A percentile compares a stretch with the other conserved stretches of the same genome.
These are phyloP conservation scores for Callitettix versicolor DNA, from an alignment of 1,140 invertebrate genomes.

Conservation along the genomic window DNA sequence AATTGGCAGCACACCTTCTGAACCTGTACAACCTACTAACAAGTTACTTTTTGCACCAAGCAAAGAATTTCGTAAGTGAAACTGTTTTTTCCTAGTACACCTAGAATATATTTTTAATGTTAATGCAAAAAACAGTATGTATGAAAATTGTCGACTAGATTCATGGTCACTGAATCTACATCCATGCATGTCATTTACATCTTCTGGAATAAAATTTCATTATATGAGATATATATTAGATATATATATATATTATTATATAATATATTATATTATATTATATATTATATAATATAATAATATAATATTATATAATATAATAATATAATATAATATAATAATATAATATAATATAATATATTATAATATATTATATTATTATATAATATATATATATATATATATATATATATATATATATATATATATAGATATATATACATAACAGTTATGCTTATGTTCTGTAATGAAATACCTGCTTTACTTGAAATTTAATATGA, in stretches of 20 bases:
- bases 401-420: too few relatives aligned
- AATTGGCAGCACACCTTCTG: constrained; percentile 22
- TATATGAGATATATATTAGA: constrained; percentile 58
- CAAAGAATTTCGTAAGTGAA: constrained; percentile 43
- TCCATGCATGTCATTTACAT: constrained; percentile 42
- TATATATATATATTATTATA: constrained; percentile 32
- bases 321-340: too few relatives aligned
- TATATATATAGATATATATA: too few relatives aligned
- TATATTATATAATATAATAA: too few relatives aligned
- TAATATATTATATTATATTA: constrained; percentile 29
- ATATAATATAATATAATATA: too few relatives aligned
- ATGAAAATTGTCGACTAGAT: constrained; percentile 48
- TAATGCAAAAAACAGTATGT: constrained; percentile 29
- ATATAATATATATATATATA: too few relatives aligned
- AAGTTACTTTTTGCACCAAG: constrained; percentile 42
- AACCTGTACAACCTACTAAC: constrained; percentile 22
- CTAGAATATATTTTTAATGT: neutral
- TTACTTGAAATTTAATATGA: too few relatives aligned
- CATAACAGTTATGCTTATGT: too few relatives aligned
- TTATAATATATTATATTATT: too few relatives aligned
- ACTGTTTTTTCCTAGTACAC: constrained; percentile 29
- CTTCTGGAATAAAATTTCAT: constrained; percentile 44
- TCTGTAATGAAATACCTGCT: too few relatives aligned
- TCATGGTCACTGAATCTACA: constrained; percentile 48
- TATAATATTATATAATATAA: too few relatives aligned